Percentiles rank a stretch among this genome's conserved stretches.
These are phyloP conservation scores for Peromyscus californicus DNA, from an alignment of 2,113 vertebrate species.

Conservation along the genomic window DNA sequence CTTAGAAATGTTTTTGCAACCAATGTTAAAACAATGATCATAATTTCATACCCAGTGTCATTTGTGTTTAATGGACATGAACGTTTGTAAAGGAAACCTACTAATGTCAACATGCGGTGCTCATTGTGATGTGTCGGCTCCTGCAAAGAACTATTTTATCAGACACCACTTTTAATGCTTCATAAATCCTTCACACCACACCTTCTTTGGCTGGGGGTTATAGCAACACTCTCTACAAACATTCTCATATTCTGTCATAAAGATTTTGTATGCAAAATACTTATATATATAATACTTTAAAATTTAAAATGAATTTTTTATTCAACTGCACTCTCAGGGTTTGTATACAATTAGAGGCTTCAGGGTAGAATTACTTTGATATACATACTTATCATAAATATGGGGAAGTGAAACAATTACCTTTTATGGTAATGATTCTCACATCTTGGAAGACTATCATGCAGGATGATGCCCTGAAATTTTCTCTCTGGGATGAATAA, in stretches of 20 bases:
- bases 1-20: background rate
- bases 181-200: background rate
- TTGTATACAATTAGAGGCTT: background rate
- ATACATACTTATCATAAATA: background rate
- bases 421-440: background rate
- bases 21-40: slow-evolving; percentile 4
- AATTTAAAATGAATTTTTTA: background rate
- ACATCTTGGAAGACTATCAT: background rate
- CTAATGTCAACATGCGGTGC: background rate
- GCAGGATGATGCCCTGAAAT: background rate
- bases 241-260: background rate
- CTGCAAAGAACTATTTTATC: slow-evolving; percentile 25
- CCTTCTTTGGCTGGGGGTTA: background rate
- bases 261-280: background rate
- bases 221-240: background rate
- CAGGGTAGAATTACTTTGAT: background rate
- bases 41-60: background rate
- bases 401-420: background rate
- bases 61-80: background rate
- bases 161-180: slow-evolving; percentile 2
- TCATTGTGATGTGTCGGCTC: background rate
- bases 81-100: background rate
- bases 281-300: background rate
- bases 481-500: background rate
- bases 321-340: background rate